Conservation (phyloP, 23 tunicate genomes). For the Phallusia fumigata region DNA sequence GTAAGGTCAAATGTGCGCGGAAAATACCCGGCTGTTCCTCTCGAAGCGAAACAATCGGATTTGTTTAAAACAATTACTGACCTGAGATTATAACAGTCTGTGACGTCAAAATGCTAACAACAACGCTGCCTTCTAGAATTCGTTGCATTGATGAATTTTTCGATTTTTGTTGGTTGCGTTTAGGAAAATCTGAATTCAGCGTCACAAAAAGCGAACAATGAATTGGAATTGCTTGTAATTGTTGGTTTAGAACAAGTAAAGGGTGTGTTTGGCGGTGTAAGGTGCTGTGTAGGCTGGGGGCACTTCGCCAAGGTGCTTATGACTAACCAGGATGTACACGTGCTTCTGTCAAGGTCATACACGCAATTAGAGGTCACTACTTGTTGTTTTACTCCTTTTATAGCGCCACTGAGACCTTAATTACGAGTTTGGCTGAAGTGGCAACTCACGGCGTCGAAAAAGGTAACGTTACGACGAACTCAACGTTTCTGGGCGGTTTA, state of each 20-base stretch:
- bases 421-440: background rate
- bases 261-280: too few relatives aligned
- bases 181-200: background rate
- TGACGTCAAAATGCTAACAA: background rate
- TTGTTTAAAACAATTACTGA: background rate
- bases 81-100: background rate
- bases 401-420: background rate
- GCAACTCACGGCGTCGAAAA: background rate
- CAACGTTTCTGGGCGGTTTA: too few relatives aligned
- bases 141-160: background rate
- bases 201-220: background rate
- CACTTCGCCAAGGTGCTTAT: background rate
- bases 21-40: background rate
- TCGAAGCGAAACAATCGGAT: conserved; percentile 9
- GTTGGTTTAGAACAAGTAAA: too few relatives aligned
- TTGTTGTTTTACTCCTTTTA: background rate
- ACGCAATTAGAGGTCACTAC: conserved; percentile 3
- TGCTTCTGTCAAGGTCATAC: background rate
- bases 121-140: background rate
- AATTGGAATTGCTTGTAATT: too few relatives aligned
- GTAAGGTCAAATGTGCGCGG: background rate
- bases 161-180: too few relatives aligned
- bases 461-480: too few relatives aligned
- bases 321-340: background rate
- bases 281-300: too few relatives aligned